These are phyloP conservation scores for Parapristionchus giblindavisi DNA, from an alignment of 2,888 invertebrate species.

Conservation along the genomic window DNA sequence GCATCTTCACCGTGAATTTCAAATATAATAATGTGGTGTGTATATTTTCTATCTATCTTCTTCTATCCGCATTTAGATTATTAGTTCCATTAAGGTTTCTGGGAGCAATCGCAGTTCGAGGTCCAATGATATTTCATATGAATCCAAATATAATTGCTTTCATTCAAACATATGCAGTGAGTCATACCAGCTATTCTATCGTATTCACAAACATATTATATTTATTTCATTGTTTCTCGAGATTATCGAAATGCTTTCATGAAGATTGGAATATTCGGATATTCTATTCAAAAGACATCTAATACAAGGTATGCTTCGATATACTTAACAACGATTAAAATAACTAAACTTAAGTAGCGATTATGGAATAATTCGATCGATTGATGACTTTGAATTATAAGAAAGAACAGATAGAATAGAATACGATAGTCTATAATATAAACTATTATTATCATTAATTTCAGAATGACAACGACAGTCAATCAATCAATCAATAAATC, in stretches of 20 bases:
- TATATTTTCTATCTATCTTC: background rate
- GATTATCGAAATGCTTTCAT: conserved; percentile 34
- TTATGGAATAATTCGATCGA: too few species aligned
- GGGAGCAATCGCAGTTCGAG: conserved; percentile 28
- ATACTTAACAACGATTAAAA: too few species aligned
- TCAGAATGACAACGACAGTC: too few species aligned
- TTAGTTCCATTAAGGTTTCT: conserved; percentile 9
- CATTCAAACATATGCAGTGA: conserved; percentile 34
- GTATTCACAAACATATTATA: conserved; percentile 34
- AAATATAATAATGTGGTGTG: background rate
- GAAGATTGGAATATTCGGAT: conserved; percentile 33
- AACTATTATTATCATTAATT: too few species aligned
- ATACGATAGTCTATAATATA: too few species aligned
- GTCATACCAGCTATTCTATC: conserved; percentile 28
- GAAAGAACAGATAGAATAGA: too few species aligned
- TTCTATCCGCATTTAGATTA: background rate
- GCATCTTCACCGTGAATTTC: background rate
- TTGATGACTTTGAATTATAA: too few species aligned
- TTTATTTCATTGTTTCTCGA: conserved; percentile 30
- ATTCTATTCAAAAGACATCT: too few species aligned
- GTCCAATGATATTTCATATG: conserved; percentile 35
- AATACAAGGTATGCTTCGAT: too few species aligned
- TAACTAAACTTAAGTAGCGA: too few species aligned
- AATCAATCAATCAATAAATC: too few species aligned
- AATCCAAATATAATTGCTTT: conserved; percentile 27